phyloP scores from a whole-genome alignment of 1,140 invertebrate species.

The Melipona quadrifasciata region DNA sequence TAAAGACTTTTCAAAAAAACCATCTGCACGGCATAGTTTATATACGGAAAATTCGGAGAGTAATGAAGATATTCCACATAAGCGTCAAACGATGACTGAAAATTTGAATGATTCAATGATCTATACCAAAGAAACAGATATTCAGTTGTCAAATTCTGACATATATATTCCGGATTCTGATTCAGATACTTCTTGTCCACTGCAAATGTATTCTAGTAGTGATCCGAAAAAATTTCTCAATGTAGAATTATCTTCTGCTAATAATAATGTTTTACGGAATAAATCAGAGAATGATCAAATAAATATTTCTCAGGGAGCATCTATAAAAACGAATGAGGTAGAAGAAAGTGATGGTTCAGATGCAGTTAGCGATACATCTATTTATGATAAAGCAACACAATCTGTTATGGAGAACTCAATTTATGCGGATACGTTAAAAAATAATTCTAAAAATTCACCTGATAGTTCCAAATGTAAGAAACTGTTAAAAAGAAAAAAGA shows the following conservation, averaged over 20 bases:
- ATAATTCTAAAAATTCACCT: neutral
- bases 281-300: conserved; percentile 5
- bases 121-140: conserved; percentile 5
- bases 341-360: conserved; percentile 1
- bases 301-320: neutral
- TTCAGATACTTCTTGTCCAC: conserved; percentile 66
- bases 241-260: conserved; percentile 36
- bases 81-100: neutral
- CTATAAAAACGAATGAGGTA: neutral
- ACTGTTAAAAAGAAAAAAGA: neutral
- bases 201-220: conserved; percentile 70
- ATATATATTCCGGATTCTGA: conserved; percentile 65
- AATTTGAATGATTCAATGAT: conserved; percentile 1
- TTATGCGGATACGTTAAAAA: neutral
- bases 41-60: neutral
- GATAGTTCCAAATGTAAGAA: neutral
- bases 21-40: conserved; percentile 24
- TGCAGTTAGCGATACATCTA: neutral
- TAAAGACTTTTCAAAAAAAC: conserved; percentile 46
- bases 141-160: neutral
- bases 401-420: neutral
- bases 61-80: neutral
- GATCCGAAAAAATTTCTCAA: conserved; percentile 55
- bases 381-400: neutral
- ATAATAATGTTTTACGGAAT: neutral